Conservation (phyloP, 2,888 invertebrate genomes). For the Caenorhabditis sinica region DNA sequence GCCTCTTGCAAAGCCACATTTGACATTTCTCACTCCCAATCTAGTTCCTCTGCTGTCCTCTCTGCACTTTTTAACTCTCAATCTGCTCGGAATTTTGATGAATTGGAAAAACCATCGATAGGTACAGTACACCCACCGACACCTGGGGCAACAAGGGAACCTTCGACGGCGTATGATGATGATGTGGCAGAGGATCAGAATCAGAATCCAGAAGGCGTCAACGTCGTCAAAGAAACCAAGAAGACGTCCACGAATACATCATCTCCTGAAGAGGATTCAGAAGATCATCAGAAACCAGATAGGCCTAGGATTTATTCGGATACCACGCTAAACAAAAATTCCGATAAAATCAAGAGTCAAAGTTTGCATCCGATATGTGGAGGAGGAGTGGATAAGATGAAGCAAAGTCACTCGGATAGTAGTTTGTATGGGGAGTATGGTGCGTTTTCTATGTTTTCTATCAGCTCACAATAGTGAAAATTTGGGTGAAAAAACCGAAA, state of each 20-base stretch:
- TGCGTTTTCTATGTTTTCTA: no score
- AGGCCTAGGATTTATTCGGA: slow-evolving; percentile 58
- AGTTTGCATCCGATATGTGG: slow-evolving; percentile 56
- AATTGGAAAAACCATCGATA: slow-evolving; percentile 64
- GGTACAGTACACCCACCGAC: slow-evolving; percentile 75
- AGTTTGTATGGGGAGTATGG: slow-evolving; percentile 70
- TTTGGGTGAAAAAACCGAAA: neutral
- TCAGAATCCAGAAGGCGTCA: neutral
- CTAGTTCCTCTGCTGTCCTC: slow-evolving; percentile 52
- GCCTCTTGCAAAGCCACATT: slow-evolving; percentile 54
- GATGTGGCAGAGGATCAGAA: slow-evolving; percentile 25
- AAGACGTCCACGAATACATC: no score
- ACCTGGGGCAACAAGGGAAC: slow-evolving; percentile 70
- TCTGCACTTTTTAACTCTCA: slow-evolving; percentile 42
- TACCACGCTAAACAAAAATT: slow-evolving; percentile 46
- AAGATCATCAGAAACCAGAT: slow-evolving; percentile 28
- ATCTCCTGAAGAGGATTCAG: neutral
- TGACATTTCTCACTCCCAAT: slow-evolving; percentile 50
- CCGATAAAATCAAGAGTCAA: slow-evolving; percentile 41
- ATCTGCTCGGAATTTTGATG: slow-evolving; percentile 45
- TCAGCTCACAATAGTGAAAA: no score
- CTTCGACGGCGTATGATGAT: slow-evolving; percentile 60
- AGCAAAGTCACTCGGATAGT: slow-evolving; percentile 74
- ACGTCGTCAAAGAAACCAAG: neutral
- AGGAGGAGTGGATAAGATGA: slow-evolving; percentile 66